Evolutionary conservation across 2,888 invertebrate species (phyloP), one percentile per base, ranked within the genome.

Genomic region (Perithous albicinctus): DNA sequence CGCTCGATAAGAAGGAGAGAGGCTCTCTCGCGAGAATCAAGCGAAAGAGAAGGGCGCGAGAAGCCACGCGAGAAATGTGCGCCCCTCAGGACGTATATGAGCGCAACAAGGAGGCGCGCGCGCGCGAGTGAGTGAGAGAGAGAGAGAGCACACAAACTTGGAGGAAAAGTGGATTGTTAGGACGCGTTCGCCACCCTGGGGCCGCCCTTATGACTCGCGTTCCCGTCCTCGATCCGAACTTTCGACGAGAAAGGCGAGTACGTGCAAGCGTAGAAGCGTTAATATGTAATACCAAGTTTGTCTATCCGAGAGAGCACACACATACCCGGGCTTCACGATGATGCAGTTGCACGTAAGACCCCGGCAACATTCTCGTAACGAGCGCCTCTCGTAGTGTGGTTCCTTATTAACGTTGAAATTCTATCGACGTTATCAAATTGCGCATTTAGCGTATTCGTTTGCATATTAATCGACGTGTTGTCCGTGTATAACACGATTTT

Each of bases 231-330:
- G 26, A 18, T 2, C 23, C 41, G 75, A 82, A 82, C 75, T 82
- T 82, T 82, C 75, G 69, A 64, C 69, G 81, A 78, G 61, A 61
- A n/a, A n/a, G n/a, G 56, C 56, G 73, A 56, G 78, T 78, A 72
- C 82, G 78, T 78, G 75, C 75, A 78, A 82, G 75, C 70, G 59
- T 70, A 82, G 82, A 78, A 78, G 78, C 70, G 78, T 78, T 82
- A 82, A 82, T 82, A 82, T 81, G 73, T 81, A 81, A 81, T 78
- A 82, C 78, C 78, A 78, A 82, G 78, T 82, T 82, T 82, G 82
- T 76, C 78, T 82, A 81, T 82, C 75, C 78, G 66, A 48, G 70
- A 35, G 61, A 59, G 56, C 15, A 41, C 38, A 46, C 72, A 69
- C 26, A 26, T 18, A 26, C 56, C 20, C n/a, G 32, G 23, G 70